Evolutionary conservation across 2,797 vertebrate species (phyloP).

Genomic region (Ceryle rudis): DNA sequence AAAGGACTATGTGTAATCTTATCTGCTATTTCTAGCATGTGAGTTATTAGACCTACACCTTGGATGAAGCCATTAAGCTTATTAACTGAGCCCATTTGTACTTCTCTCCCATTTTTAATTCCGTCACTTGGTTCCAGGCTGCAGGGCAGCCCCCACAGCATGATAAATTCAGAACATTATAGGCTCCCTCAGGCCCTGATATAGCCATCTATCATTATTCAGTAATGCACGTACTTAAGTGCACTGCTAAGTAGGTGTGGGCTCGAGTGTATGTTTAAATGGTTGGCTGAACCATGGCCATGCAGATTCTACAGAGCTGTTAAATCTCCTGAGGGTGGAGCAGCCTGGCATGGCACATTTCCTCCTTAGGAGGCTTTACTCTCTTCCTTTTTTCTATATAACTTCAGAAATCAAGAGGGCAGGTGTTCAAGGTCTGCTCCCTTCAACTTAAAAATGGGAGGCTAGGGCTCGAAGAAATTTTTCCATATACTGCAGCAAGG

Average conservation of each 20-base stretch:
- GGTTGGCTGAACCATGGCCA: neutral
- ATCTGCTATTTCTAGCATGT: constrained; percentile 70
- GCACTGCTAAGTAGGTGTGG: constrained; percentile 1
- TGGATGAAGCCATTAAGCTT: constrained; percentile 66
- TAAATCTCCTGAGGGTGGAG: neutral
- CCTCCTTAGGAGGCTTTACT: neutral
- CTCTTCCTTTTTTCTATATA: neutral
- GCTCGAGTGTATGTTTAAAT: neutral
- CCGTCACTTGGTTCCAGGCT: constrained; percentile 29
- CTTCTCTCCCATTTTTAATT: constrained; percentile 70
- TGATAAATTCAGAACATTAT: constrained; percentile 46
- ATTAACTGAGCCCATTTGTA: constrained; percentile 53
- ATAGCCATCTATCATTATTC: constrained; percentile 48
- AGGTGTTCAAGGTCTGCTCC: neutral
- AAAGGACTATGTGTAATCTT: constrained; percentile 65
- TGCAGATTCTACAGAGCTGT: neutral
- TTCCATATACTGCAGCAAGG: neutral
- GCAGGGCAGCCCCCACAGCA: neutral
- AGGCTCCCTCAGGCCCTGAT: constrained; percentile 19
- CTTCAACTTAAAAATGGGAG: neutral
- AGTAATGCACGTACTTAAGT: neutral
- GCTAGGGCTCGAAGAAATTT: neutral
- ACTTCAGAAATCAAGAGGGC: neutral
- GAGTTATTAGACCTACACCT: constrained; percentile 70
- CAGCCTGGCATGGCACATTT: neutral